Conservation (phyloP, 2,888 invertebrate genomes). For the Leptinotarsa rubiginosa region DNA sequence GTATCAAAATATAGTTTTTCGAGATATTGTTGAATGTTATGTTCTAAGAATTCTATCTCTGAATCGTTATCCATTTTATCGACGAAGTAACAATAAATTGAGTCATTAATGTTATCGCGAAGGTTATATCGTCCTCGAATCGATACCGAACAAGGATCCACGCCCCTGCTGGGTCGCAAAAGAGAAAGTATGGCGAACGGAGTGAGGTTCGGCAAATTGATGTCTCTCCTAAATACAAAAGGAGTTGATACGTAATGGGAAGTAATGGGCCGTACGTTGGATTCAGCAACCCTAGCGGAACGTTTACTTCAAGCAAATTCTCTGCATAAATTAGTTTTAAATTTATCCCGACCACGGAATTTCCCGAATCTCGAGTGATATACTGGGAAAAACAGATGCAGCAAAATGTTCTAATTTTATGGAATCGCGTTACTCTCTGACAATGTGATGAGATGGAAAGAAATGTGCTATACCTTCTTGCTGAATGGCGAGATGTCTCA, state of each 20-base stretch:
- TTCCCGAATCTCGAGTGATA: conserved; percentile 39
- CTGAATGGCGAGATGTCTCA: not conserved
- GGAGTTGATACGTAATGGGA: conserved; percentile 51
- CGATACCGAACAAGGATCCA: not conserved
- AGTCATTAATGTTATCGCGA: not conserved
- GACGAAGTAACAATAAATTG: not conserved
- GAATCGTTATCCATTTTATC: not conserved
- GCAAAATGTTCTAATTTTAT: conserved; percentile 28
- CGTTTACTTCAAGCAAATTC: conserved; percentile 50
- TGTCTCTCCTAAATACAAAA: conserved; percentile 48
- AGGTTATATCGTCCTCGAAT: not conserved
- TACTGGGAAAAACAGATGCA: conserved; percentile 38
- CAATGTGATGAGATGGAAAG: conserved; percentile 7
- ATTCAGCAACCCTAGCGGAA: conserved; percentile 41
- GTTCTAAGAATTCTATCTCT: not conserved
- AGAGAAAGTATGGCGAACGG: conserved; percentile 16
- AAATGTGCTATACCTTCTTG: not conserved
- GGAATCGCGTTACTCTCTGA: conserved; percentile 11
- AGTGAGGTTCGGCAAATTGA: conserved; percentile 38
- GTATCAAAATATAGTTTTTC: too few relatives aligned
- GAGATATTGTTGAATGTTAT: too few relatives aligned
- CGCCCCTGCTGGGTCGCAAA: not conserved
- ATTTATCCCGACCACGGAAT: conserved; percentile 28
- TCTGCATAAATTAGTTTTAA: conserved; percentile 50
- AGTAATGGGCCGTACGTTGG: conserved; percentile 55